These are phyloP conservation scores for Scaptomyza flava DNA, from an alignment of 2,888 invertebrate species.

Conservation along the genomic window DNA sequence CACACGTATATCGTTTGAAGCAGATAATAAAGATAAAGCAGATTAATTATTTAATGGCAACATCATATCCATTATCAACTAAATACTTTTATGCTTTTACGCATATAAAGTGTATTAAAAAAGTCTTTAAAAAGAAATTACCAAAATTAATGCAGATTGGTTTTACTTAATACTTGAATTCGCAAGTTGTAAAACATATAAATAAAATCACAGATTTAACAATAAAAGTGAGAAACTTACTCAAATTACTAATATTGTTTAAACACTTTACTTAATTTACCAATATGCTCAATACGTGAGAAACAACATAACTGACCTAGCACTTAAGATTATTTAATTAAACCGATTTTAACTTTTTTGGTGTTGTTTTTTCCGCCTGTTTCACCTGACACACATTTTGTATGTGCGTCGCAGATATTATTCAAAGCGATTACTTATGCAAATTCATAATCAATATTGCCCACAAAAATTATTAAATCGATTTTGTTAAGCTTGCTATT, in stretches of 20 bases:
- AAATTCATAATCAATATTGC: slow-evolving; percentile 32
- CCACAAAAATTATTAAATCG: slow-evolving; percentile 8
- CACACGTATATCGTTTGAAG: not conserved
- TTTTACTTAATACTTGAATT: not conserved
- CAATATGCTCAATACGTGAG: not conserved
- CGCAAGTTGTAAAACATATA: not conserved
- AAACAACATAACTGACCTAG: slow-evolving; percentile 59
- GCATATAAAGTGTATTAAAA: not conserved
- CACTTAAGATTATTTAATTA: slow-evolving; percentile 40
- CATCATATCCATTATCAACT: not conserved
- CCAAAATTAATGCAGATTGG: not conserved
- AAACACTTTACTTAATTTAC: not conserved
- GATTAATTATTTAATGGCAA: not conserved
- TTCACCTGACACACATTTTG: slow-evolving; percentile 48
- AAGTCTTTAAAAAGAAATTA: not conserved
- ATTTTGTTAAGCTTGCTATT: slow-evolving; percentile 3
- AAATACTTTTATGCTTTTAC: not conserved
- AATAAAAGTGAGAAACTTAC: not conserved
- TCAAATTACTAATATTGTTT: not conserved
- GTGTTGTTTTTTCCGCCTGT: not conserved
- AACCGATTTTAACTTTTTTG: slow-evolving; percentile 16
- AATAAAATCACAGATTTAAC: not conserved
- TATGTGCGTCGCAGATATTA: slow-evolving; percentile 7
- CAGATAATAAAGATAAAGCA: slow-evolving; percentile 1
- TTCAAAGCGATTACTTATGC: slow-evolving; percentile 46